A percentile compares a stretch with the other conserved stretches of the same genome.
These are phyloP conservation scores for Agelaius tricolor DNA, from an alignment of 2,113 vertebrate genomes.

Conservation along the genomic window DNA sequence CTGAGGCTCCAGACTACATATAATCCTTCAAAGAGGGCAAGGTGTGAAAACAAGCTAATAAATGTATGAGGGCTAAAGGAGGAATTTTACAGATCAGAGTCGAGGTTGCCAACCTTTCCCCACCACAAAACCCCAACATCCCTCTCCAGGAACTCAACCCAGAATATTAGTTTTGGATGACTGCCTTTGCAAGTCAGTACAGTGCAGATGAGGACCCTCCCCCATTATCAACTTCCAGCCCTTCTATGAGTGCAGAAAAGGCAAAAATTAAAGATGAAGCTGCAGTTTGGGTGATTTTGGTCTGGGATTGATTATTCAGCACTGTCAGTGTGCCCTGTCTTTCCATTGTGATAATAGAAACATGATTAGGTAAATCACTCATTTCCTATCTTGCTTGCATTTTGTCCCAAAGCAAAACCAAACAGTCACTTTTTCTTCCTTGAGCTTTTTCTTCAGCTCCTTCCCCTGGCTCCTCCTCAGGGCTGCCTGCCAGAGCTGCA, in stretches of 20 bases:
- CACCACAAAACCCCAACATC: constrained; percentile 67
- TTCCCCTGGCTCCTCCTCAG: neutral
- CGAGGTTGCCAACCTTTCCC: constrained; percentile 48
- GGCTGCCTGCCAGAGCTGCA: neutral
- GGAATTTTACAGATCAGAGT: constrained; percentile 59
- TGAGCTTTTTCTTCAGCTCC: neutral
- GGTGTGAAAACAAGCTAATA: constrained; percentile 58
- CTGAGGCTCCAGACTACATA: neutral
- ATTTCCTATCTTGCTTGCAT: neutral
- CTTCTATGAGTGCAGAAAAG: neutral
- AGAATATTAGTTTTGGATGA: constrained; percentile 61
- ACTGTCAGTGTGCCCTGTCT: neutral
- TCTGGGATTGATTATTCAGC: neutral
- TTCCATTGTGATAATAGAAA: neutral
- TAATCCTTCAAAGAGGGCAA: constrained; percentile 32
- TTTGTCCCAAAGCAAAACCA: neutral
- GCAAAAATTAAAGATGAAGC: neutral
- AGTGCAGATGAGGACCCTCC: constrained; percentile 1
- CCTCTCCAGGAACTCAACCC: constrained; percentile 66
- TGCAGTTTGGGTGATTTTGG: neutral
- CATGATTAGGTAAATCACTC: neutral
- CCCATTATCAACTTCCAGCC: neutral
- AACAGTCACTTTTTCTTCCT: neutral
- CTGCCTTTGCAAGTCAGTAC: constrained; percentile 45
- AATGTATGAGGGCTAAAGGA: constrained; percentile 35